Conservation (phyloP, 1,140 invertebrate species). For the Eubasilissa regina region DNA sequence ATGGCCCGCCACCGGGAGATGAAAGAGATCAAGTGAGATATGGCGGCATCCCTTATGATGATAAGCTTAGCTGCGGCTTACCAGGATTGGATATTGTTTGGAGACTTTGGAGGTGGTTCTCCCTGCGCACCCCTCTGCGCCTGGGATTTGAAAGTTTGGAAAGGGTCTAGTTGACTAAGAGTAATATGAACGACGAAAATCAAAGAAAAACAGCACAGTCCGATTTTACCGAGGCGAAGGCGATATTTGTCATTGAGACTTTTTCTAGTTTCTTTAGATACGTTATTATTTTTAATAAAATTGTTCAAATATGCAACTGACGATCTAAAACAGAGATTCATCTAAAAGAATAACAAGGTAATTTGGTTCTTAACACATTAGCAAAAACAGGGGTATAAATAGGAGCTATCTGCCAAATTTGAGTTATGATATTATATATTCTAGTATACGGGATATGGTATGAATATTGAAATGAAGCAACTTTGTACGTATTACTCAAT, state of each 20-base stretch:
- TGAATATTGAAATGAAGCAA: neutral
- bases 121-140: neutral
- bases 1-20: constrained; percentile 49
- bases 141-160: neutral
- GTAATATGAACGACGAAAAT: neutral
- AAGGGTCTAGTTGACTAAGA: neutral
- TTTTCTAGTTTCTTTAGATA: no score
- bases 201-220: neutral
- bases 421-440: no score
- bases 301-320: no score
- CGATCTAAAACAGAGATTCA: no score
- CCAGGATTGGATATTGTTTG: constrained; percentile 52
- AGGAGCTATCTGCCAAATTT: no score
- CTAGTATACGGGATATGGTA: no score
- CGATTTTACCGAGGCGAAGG: no score
- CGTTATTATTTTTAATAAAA: no score
- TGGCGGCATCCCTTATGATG: constrained; percentile 45
- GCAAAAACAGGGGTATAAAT: no score
- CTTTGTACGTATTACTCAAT: constrained; percentile 15
- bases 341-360: no score
- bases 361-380: no score
- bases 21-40: constrained; percentile 55
- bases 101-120: constrained; percentile 33
- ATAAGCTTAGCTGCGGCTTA: constrained; percentile 53
- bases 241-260: no score